A percentile compares a stretch with the other conserved stretches of the same genome.
Conservation (phyloP, 2,797 vertebrate genomes). For the Parotocinclus haroldoi region DNA sequence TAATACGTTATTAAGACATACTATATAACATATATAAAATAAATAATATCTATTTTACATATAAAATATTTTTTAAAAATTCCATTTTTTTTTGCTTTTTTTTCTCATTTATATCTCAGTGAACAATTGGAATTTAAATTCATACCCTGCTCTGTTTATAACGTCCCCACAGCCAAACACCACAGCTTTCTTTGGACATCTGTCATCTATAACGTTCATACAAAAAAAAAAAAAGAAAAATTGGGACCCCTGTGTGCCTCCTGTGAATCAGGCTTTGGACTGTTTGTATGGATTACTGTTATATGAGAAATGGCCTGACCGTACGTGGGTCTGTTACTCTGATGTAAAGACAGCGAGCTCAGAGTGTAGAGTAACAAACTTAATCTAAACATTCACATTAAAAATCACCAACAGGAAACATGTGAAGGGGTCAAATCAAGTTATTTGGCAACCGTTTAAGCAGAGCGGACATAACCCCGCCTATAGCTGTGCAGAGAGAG, state of each 20-base stretch:
- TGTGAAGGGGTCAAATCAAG: slow-evolving; percentile 60
- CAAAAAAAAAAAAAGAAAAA: slow-evolving; percentile 43
- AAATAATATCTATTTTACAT: no score
- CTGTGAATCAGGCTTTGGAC: slow-evolving; percentile 48
- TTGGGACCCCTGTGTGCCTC: slow-evolving; percentile 23
- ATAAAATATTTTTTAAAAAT: no score
- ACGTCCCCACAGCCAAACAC: not conserved
- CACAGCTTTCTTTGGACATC: slow-evolving; percentile 42
- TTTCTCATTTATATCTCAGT: no score
- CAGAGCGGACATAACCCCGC: slow-evolving; percentile 64
- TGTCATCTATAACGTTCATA: slow-evolving; percentile 44
- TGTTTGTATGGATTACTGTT: slow-evolving; percentile 40
- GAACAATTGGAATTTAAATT: no score
- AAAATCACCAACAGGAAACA: no score
- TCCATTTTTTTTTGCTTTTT: no score
- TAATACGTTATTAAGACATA: no score
- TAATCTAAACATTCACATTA: no score
- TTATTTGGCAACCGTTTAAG: slow-evolving; percentile 61
- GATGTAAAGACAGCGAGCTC: not conserved
- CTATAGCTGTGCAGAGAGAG: slow-evolving; percentile 58
- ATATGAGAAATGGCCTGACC: slow-evolving; percentile 22
- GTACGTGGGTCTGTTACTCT: slow-evolving; percentile 21
- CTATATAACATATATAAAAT: no score
- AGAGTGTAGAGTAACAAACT: not conserved
- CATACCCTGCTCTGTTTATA: no score